Conservation (phyloP, 1,140 invertebrate species). For the Penaeus japonicus region DNA sequence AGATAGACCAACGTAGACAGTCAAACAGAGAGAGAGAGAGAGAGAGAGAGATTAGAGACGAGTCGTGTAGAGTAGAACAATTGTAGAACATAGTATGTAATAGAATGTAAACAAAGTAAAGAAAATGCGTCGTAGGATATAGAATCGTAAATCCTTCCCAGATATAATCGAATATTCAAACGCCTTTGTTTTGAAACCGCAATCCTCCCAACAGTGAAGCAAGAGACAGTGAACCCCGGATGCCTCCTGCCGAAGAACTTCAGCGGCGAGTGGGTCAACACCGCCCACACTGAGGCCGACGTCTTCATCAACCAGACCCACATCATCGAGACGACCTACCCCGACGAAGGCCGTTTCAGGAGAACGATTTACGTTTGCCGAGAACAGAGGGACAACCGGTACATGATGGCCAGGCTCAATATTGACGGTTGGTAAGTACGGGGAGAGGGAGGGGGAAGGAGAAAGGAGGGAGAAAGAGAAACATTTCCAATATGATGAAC, state of each 20-base stretch:
- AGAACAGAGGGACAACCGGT: conserved; percentile 83
- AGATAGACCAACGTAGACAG: no score
- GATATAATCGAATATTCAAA: neutral
- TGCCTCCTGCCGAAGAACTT: conserved; percentile 94
- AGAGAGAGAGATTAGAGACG: no score
- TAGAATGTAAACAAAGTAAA: no score
- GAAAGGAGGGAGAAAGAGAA: no score
- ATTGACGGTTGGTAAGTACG: conserved; percentile 89
- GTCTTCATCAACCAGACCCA: conserved; percentile 95
- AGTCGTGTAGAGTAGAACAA: no score
- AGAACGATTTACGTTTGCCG: conserved; percentile 94
- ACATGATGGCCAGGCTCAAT: conserved; percentile 94
- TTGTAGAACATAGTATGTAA: no score
- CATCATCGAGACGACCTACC: conserved; percentile 93
- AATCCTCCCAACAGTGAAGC: conserved; percentile 70
- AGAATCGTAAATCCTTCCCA: no score
- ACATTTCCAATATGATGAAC: no score
- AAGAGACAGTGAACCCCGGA: conserved; percentile 87
- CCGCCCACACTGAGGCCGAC: conserved; percentile 94
- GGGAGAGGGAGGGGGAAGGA: neutral
- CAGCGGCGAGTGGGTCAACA: conserved; percentile 94
- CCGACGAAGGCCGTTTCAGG: conserved; percentile 86
- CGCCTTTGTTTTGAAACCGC: neutral
- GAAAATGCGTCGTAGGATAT: no score
- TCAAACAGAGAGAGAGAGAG: no score